A percentile compares a stretch with the other conserved stretches of the same genome.
phyloP scores from a whole-genome alignment of 2,888 invertebrate species.

The Geotrupes spiniger region DNA sequence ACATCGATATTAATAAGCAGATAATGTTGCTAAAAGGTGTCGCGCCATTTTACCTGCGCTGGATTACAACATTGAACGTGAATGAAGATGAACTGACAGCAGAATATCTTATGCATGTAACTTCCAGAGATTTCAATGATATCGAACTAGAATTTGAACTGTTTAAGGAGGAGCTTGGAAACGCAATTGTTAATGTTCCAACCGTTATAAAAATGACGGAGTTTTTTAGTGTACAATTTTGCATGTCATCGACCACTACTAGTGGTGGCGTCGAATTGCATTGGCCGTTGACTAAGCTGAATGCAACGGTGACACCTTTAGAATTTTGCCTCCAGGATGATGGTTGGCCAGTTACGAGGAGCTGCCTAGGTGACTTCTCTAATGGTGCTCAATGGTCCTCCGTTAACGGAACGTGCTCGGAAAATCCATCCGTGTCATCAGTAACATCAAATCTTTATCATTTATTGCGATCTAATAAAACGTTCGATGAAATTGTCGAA shows the following conservation, averaged over 20 bases:
- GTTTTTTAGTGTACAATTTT: constrained; percentile 15
- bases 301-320: constrained; percentile 53
- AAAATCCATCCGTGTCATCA: constrained; percentile 14
- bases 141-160: constrained; percentile 9
- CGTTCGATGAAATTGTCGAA: constrained; percentile 7
- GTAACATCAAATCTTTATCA: constrained; percentile 29
- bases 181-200: constrained; percentile 2
- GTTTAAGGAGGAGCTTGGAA: constrained; percentile 4
- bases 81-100: constrained; percentile 12
- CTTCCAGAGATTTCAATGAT: constrained; percentile 9
- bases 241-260: constrained; percentile 10
- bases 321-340: constrained; percentile 57
- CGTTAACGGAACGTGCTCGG: constrained; percentile 34
- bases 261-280: constrained; percentile 11
- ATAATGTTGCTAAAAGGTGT: not conserved
- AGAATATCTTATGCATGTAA: constrained; percentile 18
- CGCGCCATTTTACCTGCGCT: constrained; percentile 15
- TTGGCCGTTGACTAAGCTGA: constrained; percentile 53
- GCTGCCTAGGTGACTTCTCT: constrained; percentile 56
- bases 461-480: constrained; percentile 14
- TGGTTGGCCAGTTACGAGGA: constrained; percentile 56
- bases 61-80: constrained; percentile 12
- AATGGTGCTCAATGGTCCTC: constrained; percentile 55
- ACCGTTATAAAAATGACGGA: constrained; percentile 7
- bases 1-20: not conserved